Conservation (phyloP, 2,888 invertebrate species). For the Drosophila melanosoma region DNA sequence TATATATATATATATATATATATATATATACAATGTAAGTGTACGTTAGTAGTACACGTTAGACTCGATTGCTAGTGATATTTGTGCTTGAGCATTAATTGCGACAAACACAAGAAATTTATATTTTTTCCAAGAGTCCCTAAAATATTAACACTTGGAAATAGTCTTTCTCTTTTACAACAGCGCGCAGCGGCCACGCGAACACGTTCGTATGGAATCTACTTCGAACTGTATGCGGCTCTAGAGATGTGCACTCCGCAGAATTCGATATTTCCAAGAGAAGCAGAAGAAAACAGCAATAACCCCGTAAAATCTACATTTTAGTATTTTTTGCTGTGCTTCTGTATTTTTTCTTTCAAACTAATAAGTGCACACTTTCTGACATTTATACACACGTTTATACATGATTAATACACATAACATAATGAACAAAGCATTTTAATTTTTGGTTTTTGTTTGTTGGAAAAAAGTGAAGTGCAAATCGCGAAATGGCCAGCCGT, state of each 20-base stretch:
- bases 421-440: neutral
- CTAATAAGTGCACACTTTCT: constrained; percentile 43
- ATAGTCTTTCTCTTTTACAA: constrained; percentile 65
- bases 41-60: constrained; percentile 15
- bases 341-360: constrained; percentile 23
- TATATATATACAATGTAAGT: constrained; percentile 20
- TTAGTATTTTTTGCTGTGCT: constrained; percentile 10
- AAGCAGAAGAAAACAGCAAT: neutral
- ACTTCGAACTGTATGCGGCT: constrained; percentile 64
- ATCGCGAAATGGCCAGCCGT: constrained; percentile 67
- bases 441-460: neutral
- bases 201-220: constrained; percentile 60
- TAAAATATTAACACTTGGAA: constrained; percentile 72
- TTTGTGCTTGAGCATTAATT: constrained; percentile 32
- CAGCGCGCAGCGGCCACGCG: constrained; percentile 71
- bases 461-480: neutral
- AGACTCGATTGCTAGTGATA: constrained; percentile 34
- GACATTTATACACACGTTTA: constrained; percentile 22
- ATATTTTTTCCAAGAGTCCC: constrained; percentile 63
- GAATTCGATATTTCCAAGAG: constrained; percentile 38
- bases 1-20: constrained; percentile 19
- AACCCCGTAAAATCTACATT: constrained; percentile 12
- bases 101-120: constrained; percentile 44
- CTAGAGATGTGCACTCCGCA: constrained; percentile 34
- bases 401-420: neutral